phyloP scores from a whole-genome alignment of 2,113 vertebrate genomes.

The Oreochromis aureus region DNA sequence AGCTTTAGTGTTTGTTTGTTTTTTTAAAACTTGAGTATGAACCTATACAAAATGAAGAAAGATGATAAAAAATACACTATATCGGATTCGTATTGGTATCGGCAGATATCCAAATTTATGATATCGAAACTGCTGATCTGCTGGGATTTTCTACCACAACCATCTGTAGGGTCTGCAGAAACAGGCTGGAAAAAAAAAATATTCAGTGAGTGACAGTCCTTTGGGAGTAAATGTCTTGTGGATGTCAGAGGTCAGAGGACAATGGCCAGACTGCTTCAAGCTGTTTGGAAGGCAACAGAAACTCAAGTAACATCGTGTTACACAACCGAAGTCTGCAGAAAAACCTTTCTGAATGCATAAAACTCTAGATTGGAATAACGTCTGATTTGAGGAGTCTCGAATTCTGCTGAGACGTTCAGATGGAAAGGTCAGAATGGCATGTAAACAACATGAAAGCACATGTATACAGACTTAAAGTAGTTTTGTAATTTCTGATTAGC shows the following conservation, averaged over 20 bases:
- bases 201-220: fast-evolving
- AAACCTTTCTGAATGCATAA: neutral
- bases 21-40: no score
- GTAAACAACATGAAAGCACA: neutral
- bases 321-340: neutral
- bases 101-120: no score
- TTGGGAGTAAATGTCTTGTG: neutral
- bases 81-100: no score
- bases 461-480: neutral
- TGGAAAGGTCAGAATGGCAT: neutral
- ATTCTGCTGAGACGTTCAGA: neutral
- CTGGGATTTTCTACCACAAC: neutral
- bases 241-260: neutral
- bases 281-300: neutral
- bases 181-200: neutral
- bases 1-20: no score
- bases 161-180: neutral
- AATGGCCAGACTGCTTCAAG: neutral
- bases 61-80: no score
- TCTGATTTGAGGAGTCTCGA: neutral
- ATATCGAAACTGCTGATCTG: neutral
- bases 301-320: neutral
- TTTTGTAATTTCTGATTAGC: neutral
- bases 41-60: no score
- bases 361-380: neutral